A percentile compares a stretch with the other conserved stretches of the same genome.
phyloP scores from a whole-genome alignment of 2,888 invertebrate species.

The Protophormia terraenovae region DNA sequence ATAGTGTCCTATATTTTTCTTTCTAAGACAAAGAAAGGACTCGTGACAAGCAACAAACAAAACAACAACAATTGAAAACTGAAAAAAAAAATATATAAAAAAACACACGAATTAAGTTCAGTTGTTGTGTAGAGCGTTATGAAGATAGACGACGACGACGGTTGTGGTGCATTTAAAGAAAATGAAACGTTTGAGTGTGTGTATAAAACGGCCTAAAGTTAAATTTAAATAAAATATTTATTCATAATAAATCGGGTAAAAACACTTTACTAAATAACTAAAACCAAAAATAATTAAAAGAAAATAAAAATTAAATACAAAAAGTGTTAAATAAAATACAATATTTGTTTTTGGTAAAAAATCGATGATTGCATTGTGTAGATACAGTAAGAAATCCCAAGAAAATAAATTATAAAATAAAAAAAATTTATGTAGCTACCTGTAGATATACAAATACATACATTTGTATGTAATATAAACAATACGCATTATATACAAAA shows the following conservation, averaged over 20 bases:
- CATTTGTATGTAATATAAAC: no score
- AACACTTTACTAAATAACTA: background rate
- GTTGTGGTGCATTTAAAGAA: conserved; percentile 15
- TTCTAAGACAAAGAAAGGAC: conserved; percentile 41
- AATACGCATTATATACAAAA: no score
- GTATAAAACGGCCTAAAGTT: conserved; percentile 7
- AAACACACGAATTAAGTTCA: conserved; percentile 17
- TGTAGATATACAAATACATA: conserved; percentile 74
- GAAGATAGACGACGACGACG: conserved; percentile 9
- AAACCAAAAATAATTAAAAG: background rate
- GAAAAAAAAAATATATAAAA: conserved; percentile 7
- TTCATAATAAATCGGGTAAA: background rate
- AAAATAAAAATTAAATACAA: background rate
- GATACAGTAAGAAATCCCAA: conserved; percentile 15
- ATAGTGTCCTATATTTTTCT: conserved; percentile 57
- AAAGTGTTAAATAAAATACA: conserved; percentile 1
- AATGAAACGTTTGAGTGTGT: conserved; percentile 16
- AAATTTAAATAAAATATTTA: conserved; percentile 1
- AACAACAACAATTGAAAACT: background rate
- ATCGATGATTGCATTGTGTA: conserved; percentile 63
- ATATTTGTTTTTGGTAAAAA: conserved; percentile 48
- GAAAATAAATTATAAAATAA: background rate
- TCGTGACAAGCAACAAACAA: conserved; percentile 22
- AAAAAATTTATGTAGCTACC: conserved; percentile 71
- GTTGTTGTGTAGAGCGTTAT: conserved; percentile 49